Evolutionary conservation across 2,113 vertebrate species (phyloP).

Genomic region (Ophthalmolycus amberensis): DNA sequence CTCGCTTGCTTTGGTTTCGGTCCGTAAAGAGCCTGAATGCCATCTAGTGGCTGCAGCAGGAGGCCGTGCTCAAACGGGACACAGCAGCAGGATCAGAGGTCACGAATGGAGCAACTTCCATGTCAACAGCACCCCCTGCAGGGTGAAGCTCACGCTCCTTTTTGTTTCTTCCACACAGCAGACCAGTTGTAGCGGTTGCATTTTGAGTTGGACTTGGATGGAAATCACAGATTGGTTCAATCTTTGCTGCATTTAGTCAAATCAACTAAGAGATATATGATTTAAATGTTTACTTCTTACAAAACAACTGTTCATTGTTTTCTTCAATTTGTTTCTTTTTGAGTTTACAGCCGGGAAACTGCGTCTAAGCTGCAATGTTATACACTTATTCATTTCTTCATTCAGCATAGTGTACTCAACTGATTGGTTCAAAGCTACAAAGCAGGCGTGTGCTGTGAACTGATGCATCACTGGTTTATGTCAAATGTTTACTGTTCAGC

Average conservation of each 20-base stretch:
- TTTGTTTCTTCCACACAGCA: no score
- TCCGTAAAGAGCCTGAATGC: slow-evolving; percentile 70
- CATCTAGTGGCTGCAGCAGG: slow-evolving; percentile 74
- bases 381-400: neutral
- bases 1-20: neutral
- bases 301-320: neutral
- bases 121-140: slow-evolving; percentile 75
- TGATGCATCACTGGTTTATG: neutral
- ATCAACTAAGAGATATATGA: neutral
- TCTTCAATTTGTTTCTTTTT: neutral
- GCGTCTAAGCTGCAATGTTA: neutral
- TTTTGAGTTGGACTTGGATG: neutral
- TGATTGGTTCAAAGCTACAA: no score
- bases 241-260: neutral
- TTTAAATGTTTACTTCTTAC: no score
- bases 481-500: neutral
- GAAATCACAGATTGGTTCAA: neutral
- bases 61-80: neutral
- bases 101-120: slow-evolving; percentile 20
- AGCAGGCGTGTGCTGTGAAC: neutral
- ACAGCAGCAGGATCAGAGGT: slow-evolving; percentile 48
- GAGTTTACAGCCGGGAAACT: neutral
- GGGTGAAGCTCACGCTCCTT: neutral
- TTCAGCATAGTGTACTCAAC: neutral
- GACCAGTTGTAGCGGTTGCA: neutral